Evolutionary conservation across 2,113 vertebrate species (phyloP).

Genomic region (Pelusios castaneus): DNA sequence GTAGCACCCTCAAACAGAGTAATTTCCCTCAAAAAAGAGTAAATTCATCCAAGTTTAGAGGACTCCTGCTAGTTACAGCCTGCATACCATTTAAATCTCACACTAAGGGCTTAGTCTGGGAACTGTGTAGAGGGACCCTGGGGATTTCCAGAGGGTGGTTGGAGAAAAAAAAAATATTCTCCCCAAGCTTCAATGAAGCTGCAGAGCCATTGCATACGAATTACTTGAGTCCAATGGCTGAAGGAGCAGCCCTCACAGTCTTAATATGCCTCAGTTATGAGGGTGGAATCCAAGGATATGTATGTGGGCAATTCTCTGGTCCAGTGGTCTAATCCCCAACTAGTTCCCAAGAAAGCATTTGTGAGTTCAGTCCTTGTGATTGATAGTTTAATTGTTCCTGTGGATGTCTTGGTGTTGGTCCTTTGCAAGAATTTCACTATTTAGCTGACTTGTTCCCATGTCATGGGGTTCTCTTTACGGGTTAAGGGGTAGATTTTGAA

Average conservation of each 20-base stretch:
- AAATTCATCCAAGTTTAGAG: not conserved
- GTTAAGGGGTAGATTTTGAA: not conserved
- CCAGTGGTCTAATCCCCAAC: not conserved
- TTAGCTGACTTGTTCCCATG: constrained; percentile 1
- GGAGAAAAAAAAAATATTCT: not conserved
- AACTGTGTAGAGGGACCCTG: not conserved
- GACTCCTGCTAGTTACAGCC: not conserved
- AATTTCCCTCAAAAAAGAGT: not conserved
- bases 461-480: not conserved
- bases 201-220: not conserved
- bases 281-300: rapidly evolving
- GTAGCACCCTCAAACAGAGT: not conserved
- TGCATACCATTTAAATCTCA: rapidly evolving
- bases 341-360: not conserved
- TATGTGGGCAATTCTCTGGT: not conserved
- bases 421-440: not conserved
- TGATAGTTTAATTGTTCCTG: not conserved
- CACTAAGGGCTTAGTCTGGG: rapidly evolving
- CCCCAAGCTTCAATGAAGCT: not conserved
- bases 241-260: not conserved
- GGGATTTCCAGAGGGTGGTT: not conserved
- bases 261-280: rapidly evolving
- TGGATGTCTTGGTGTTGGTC: constrained; percentile 4
- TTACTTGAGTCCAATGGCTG: not conserved
- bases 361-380: not conserved